Conservation (phyloP, 2,888 invertebrate species). For the Trichogramma evanescens region DNA sequence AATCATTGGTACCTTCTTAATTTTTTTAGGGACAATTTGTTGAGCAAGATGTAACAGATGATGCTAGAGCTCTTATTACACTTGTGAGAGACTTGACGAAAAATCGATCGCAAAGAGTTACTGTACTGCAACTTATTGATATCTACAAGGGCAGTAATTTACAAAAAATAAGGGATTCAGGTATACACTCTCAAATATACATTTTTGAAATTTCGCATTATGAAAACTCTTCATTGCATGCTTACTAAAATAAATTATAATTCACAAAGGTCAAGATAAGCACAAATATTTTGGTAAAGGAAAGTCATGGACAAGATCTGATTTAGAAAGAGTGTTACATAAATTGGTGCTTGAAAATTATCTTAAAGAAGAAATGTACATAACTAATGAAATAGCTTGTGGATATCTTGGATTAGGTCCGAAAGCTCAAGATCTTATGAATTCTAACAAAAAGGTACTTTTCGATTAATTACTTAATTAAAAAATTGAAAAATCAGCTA, state of each 20-base stretch:
- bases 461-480: neutral
- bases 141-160: slow-evolving; percentile 39
- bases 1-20: neutral
- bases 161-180: slow-evolving; percentile 44
- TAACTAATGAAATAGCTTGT: slow-evolving; percentile 72
- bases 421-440: slow-evolving; percentile 56
- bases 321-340: slow-evolving; percentile 74
- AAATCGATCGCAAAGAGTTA: slow-evolving; percentile 21
- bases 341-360: slow-evolving; percentile 74
- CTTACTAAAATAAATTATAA: neutral
- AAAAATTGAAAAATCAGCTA: neutral
- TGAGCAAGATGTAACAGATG: slow-evolving; percentile 1
- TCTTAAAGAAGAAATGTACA: slow-evolving; percentile 67
- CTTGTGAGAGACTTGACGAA: slow-evolving; percentile 9
- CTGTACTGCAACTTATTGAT: slow-evolving; percentile 34
- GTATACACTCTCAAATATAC: slow-evolving; percentile 27
- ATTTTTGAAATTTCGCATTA: neutral
- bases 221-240: neutral
- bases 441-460: neutral
- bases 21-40: slow-evolving; percentile 1
- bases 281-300: slow-evolving; percentile 62
- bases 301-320: slow-evolving; percentile 61
- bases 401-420: slow-evolving; percentile 76
- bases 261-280: slow-evolving; percentile 50
- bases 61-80: slow-evolving; percentile 7